Evolutionary conservation across 1,140 invertebrate species (phyloP), one percentile per base, ranked within the genome.

Genomic region (Araneus ventricosus): DNA sequence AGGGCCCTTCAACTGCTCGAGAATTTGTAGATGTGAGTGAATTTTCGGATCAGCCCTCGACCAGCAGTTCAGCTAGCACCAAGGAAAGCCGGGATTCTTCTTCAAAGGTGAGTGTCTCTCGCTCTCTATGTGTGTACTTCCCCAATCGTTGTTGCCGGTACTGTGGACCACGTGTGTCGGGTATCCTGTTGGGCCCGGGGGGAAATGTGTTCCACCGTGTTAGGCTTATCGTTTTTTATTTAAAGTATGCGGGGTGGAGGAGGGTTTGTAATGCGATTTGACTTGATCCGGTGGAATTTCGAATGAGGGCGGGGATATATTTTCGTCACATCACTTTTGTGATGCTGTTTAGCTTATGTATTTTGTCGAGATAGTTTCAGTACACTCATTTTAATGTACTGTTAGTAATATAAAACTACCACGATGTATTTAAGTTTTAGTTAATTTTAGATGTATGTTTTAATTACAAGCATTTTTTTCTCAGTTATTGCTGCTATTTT

Each of bases 61-160:
- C 87, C 57, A 93, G 84, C 37, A 84, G 86, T 59, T 24, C 52
- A 34, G 67, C 17, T 30, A 22, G 24, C 39, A 24, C 57, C 39
- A 82, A 41, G 45, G 89, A 30, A 20, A 93, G 91, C 85, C 39
- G 91, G 30, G 91, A 88, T 57, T 93, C 91, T 6, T 92, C 90
- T 17, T 90, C 89, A 1, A 93, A 93, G 91, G 91, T 93, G 86
- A 93, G 91, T 84, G 30, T 67, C 24, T 34, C 30, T 37, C 17
- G 2, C 4, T 30, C 14, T 75, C 27, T 75, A 14, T 75, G 30
- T 70, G 30, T 75, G 30, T 34, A 20, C 34, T 20, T 20, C 27
- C 30, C 70, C 17, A 34, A 6, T 75, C 30, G 27, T 75, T 34
- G 27, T 75, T 75, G 70, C 70, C 70, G 70, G 70, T 75, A 75